phyloP scores from a whole-genome alignment of 2,888 invertebrate species.

The Hypena proboscidalis region DNA sequence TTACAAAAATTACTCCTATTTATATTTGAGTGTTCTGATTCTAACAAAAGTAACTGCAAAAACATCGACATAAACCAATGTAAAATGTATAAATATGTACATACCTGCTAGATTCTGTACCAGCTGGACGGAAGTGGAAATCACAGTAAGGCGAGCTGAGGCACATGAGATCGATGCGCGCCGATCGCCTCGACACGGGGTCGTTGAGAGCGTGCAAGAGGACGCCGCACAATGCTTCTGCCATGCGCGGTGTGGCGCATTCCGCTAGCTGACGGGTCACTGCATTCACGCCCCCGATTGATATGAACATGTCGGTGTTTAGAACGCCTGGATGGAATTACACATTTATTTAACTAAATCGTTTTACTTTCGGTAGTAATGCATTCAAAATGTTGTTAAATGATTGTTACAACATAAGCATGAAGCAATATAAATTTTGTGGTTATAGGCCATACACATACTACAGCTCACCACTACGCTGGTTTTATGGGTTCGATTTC shows the following conservation, averaged over 20 bases:
- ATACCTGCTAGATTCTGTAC: conserved; percentile 90
- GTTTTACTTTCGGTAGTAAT: no score
- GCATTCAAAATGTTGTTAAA: no score
- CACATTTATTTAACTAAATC: no score
- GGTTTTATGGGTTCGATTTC: no score
- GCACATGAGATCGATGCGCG: conserved; percentile 92
- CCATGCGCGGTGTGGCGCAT: conserved; percentile 94
- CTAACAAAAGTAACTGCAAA: no score
- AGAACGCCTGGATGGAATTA: conserved; percentile 86
- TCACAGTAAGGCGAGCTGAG: conserved; percentile 96
- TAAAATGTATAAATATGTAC: conserved; percentile 8
- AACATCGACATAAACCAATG: no score
- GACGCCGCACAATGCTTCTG: conserved; percentile 95
- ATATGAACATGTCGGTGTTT: conserved; percentile 92
- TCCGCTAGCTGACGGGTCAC: conserved; percentile 93
- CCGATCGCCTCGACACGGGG: conserved; percentile 91
- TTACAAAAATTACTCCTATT: no score
- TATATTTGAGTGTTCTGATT: no score
- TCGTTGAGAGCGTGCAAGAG: conserved; percentile 93
- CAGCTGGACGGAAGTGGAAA: conserved; percentile 91
- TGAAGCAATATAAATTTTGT: no score
- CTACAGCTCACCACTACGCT: no score
- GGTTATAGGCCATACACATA: no score
- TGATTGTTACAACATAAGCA: no score
- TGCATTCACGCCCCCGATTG: conserved; percentile 93